A percentile compares a stretch with the other conserved stretches of the same genome.
Evolutionary conservation across 2,797 vertebrate genomes (phyloP).

Genomic region (Melanogrammus aeglefinus): DNA sequence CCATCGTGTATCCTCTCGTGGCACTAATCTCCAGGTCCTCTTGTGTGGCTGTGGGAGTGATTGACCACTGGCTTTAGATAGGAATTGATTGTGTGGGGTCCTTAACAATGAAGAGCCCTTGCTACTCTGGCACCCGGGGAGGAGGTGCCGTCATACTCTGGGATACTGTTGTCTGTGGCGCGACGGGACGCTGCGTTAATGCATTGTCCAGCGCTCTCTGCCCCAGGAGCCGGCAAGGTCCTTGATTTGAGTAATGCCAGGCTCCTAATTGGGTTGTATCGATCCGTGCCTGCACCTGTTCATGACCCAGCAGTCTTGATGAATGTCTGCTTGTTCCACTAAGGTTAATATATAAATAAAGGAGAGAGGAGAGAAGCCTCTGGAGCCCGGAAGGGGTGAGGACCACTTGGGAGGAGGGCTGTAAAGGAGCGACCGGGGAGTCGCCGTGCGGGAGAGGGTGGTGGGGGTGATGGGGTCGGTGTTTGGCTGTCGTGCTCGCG

Average conservation of each 20-base stretch:
- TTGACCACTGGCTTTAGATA: slow-evolving; percentile 66
- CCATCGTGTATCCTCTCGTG: slow-evolving; percentile 32
- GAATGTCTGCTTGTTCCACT: slow-evolving; percentile 48
- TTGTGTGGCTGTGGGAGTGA: slow-evolving; percentile 54
- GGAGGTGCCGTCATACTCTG: slow-evolving; percentile 41
- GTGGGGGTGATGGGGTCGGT: not conserved
- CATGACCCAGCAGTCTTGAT: slow-evolving; percentile 51
- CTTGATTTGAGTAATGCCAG: slow-evolving; percentile 59
- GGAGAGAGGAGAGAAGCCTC: not conserved
- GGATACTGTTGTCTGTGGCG: slow-evolving; percentile 54
- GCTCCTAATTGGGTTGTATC: slow-evolving; percentile 66
- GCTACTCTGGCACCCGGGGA: slow-evolving; percentile 43
- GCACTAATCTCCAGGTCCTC: slow-evolving; percentile 51
- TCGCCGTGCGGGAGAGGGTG: not conserved
- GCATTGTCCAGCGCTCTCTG: slow-evolving; percentile 57
- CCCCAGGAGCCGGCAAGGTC: slow-evolving; percentile 40
- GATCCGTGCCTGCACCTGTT: slow-evolving; percentile 51
- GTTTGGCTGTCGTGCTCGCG: not conserved
- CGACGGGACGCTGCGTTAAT: slow-evolving; percentile 56
- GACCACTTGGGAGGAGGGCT: not conserved
- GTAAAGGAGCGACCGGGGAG: not conserved
- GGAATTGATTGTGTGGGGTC: slow-evolving; percentile 69
- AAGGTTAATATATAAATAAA: slow-evolving; percentile 20
- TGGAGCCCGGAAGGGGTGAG: not conserved
- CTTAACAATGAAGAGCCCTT: slow-evolving; percentile 62